These are phyloP conservation scores for Seira musarum DNA, from an alignment of 2,888 invertebrate genomes.

Conservation along the genomic window DNA sequence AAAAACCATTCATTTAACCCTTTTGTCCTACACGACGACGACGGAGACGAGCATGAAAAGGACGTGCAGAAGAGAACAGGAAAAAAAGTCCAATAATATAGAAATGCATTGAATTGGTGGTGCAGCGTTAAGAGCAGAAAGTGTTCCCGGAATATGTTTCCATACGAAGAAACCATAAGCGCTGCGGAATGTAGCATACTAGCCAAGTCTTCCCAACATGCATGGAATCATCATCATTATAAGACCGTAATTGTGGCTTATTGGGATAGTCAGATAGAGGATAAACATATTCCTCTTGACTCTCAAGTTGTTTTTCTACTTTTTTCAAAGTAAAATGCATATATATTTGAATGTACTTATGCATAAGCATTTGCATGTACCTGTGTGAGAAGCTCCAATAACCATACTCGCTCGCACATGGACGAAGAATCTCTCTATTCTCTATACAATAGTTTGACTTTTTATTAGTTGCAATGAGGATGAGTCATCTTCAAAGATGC, in stretches of 20 bases:
- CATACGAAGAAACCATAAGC: too few species aligned
- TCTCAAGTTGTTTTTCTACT: background rate
- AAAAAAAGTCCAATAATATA: too few species aligned
- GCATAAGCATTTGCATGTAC: background rate
- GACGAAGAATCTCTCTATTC: background rate
- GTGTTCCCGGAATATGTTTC: too few species aligned
- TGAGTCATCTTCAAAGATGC: background rate
- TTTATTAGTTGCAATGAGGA: background rate
- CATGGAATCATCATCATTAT: background rate
- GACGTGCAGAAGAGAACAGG: too few species aligned
- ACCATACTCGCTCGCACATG: background rate
- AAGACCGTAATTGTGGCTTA: background rate
- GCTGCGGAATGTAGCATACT: too few species aligned
- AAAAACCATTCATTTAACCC: background rate
- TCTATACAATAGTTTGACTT: background rate
- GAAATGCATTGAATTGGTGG: too few species aligned
- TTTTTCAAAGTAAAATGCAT: background rate
- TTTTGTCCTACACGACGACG: too few species aligned
- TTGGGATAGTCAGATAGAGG: background rate
- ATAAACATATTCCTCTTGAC: too few species aligned
- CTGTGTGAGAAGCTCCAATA: background rate
- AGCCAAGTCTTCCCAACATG: too few species aligned
- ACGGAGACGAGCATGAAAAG: too few species aligned
- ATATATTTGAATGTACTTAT: background rate
- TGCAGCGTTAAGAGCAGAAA: too few species aligned